Conservation (phyloP, 2,113 vertebrate genomes). For the Columbina picui region DNA sequence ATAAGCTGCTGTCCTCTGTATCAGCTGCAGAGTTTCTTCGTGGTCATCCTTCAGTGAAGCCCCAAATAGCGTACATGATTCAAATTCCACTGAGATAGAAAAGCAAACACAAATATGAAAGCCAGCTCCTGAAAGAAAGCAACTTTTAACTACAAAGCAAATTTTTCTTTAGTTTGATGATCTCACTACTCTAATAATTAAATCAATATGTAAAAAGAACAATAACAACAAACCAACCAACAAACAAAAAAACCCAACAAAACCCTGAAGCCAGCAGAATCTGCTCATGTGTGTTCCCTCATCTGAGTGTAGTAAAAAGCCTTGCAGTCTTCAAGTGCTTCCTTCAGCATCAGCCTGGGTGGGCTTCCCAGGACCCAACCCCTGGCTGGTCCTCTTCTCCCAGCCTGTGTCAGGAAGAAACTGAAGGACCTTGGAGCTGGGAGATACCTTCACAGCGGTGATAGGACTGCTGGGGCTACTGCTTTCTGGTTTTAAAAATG, state of each 20-base stretch:
- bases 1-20: slow-evolving; percentile 55
- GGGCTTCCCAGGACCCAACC: neutral
- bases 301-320: neutral
- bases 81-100: slow-evolving; percentile 6
- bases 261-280: neutral
- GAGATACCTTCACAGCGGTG: neutral
- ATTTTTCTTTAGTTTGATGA: neutral
- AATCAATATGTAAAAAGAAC: neutral
- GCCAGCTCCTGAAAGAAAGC: slow-evolving; percentile 11
- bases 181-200: neutral
- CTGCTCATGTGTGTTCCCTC: neutral
- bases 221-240: neutral
- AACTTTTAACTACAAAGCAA: neutral
- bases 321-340: neutral
- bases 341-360: neutral
- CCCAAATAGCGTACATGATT: neutral
- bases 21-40: slow-evolving; percentile 50
- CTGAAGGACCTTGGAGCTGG: neutral
- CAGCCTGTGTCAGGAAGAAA: neutral
- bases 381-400: neutral
- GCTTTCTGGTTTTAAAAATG: neutral
- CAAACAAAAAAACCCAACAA: neutral
- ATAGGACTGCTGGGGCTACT: neutral
- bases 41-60: slow-evolving; percentile 46
- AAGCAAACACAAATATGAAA: slow-evolving; percentile 43